A percentile compares a stretch with the other conserved stretches of the same genome.
Conservation (phyloP, 2,797 vertebrate genomes). For the Alcedo quadribrachys region DNA sequence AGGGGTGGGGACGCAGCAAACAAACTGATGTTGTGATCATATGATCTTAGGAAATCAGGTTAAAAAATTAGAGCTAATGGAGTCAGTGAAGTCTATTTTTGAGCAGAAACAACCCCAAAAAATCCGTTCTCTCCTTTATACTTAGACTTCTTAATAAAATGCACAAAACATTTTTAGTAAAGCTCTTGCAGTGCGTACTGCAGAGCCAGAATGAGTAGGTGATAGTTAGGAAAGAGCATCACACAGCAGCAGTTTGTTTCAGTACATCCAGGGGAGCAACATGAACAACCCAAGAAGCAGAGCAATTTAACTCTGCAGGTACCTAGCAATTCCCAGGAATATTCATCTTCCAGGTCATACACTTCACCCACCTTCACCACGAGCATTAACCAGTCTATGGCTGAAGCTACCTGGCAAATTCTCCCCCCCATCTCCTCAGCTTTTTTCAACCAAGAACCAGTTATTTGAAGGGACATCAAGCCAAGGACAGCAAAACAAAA, state of each 20-base stretch:
- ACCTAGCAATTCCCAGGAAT: neutral
- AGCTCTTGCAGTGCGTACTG: neutral
- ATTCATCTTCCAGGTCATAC: neutral
- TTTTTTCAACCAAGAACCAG: neutral
- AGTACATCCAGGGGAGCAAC: neutral
- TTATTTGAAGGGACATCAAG: neutral
- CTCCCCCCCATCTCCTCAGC: no score
- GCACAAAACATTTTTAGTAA: neutral
- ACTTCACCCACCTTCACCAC: neutral
- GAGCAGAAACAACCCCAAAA: neutral
- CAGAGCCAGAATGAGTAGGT: neutral
- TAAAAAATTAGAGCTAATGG: neutral
- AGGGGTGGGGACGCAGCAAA: neutral
- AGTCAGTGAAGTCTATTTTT: neutral
- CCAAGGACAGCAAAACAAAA: constrained; percentile 8
- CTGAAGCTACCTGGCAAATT: neutral
- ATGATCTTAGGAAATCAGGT: neutral
- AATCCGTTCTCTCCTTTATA: neutral
- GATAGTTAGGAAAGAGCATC: neutral
- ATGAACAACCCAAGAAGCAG: neutral
- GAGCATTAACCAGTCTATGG: neutral
- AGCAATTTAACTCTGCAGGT: neutral
- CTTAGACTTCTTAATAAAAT: neutral
- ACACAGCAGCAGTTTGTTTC: neutral
- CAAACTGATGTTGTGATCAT: neutral